A percentile compares a stretch with the other conserved stretches of the same genome.
Evolutionary conservation across 2,113 vertebrate species (phyloP).

Genomic region (Martes martes): DNA sequence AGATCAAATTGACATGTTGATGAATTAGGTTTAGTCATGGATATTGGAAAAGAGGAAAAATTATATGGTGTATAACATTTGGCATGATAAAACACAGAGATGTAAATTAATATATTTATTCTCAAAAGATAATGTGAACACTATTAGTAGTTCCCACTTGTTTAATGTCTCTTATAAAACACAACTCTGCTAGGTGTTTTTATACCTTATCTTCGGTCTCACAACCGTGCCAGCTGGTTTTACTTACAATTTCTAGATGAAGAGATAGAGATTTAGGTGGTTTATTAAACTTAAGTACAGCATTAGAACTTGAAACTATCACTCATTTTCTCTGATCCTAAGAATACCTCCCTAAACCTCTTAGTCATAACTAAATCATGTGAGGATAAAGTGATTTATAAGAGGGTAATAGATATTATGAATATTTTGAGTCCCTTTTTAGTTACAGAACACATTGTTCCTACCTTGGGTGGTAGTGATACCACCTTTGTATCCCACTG

Average conservation of each 20-base stretch:
- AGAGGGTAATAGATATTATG: not conserved
- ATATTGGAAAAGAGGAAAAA: not conserved
- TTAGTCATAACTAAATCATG: not conserved
- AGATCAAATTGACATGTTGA: not conserved
- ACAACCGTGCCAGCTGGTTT: not conserved
- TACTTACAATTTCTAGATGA: not conserved
- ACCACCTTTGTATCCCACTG: not conserved
- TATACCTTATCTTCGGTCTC: not conserved
- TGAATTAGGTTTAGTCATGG: not conserved
- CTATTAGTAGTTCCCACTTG: not conserved
- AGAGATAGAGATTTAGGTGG: not conserved
- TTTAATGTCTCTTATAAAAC: not conserved
- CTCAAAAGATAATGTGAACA: not conserved
- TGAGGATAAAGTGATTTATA: not conserved
- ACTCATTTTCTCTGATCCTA: not conserved
- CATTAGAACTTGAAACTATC: not conserved
- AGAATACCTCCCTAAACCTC: not conserved
- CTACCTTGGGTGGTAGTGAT: not conserved
- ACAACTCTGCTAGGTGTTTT: not conserved
- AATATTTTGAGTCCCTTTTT: not conserved
- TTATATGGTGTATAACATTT: not conserved
- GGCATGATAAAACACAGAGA: not conserved
- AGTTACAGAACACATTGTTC: not conserved
- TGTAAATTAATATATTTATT: not conserved
- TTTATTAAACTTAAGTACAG: not conserved